Conservation (phyloP, 2,888 invertebrate species). For the Lamproptera curius region DNA sequence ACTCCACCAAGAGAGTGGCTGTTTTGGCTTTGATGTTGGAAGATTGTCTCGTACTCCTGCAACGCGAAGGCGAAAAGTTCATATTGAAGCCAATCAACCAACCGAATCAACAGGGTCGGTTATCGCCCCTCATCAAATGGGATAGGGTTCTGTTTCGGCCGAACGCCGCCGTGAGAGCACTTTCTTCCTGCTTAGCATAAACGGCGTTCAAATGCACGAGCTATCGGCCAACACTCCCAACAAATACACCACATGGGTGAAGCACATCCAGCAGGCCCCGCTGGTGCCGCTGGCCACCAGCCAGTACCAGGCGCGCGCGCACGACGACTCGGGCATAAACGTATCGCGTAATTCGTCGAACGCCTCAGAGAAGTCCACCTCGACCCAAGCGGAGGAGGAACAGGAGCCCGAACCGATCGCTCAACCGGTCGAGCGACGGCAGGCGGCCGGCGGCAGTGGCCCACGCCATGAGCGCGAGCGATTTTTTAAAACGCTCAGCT, state of each 20-base stretch:
- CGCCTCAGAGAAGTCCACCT: slow-evolving; percentile 52
- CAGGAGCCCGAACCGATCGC: slow-evolving; percentile 28
- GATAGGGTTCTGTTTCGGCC: slow-evolving; percentile 68
- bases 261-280: slow-evolving; percentile 62
- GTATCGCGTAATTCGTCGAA: slow-evolving; percentile 69
- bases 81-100: slow-evolving; percentile 61
- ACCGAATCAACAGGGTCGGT: slow-evolving; percentile 44
- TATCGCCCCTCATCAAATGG: slow-evolving; percentile 70
- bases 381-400: slow-evolving; percentile 30
- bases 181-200: slow-evolving; percentile 74
- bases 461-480: not conserved
- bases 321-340: slow-evolving; percentile 57
- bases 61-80: slow-evolving; percentile 66
- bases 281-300: slow-evolving; percentile 61
- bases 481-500: no score
- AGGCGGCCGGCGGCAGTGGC: slow-evolving; percentile 28
- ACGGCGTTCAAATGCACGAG: slow-evolving; percentile 71
- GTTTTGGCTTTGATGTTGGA: slow-evolving; percentile 64
- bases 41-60: slow-evolving; percentile 63
- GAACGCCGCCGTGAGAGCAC: slow-evolving; percentile 71
- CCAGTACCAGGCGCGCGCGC: slow-evolving; percentile 43
- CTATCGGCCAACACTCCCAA: slow-evolving; percentile 56
- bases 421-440: slow-evolving; percentile 15
- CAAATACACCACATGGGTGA: slow-evolving; percentile 71
- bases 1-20: slow-evolving; percentile 55